phyloP scores from a whole-genome alignment of 2,888 invertebrate species.

The Agapetus fuscipes region DNA sequence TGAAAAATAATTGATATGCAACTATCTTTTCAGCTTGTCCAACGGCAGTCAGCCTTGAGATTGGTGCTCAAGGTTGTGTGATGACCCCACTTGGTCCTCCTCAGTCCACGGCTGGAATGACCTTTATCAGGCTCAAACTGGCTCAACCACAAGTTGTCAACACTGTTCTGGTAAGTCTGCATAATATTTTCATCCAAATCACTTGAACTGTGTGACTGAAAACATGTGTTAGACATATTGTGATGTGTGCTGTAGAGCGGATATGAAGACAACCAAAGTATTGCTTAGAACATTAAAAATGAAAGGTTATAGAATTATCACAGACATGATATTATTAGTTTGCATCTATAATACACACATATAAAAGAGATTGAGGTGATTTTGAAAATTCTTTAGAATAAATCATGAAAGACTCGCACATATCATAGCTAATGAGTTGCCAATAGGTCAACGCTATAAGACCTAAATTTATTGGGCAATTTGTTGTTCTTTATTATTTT shows the following conservation, averaged over 20 bases:
- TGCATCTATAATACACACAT: too few relatives aligned
- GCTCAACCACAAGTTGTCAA: slow-evolving; percentile 79
- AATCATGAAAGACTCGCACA: too few relatives aligned
- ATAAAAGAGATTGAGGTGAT: too few relatives aligned
- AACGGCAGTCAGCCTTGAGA: slow-evolving; percentile 79
- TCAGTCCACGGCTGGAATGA: slow-evolving; percentile 77
- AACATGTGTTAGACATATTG: background rate
- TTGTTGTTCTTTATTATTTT: too few relatives aligned
- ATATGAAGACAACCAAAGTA: background rate
- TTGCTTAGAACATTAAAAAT: background rate
- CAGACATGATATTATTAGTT: too few relatives aligned
- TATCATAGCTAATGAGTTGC: too few relatives aligned
- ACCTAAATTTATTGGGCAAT: too few relatives aligned
- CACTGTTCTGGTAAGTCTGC: slow-evolving; percentile 61
- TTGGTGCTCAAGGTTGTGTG: slow-evolving; percentile 67
- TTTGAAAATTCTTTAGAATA: too few relatives aligned
- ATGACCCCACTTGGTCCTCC: slow-evolving; percentile 79
- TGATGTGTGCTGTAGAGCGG: too few relatives aligned
- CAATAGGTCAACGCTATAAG: too few relatives aligned
- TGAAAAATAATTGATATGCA: too few relatives aligned
- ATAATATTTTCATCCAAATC: background rate
- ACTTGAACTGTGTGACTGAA: background rate
- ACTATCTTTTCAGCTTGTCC: slow-evolving; percentile 62
- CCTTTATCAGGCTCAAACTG: slow-evolving; percentile 74
- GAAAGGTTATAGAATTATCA: too few relatives aligned